phyloP scores from a whole-genome alignment of 2,113 vertebrate species.

The Apistogramma diplotaenia region DNA sequence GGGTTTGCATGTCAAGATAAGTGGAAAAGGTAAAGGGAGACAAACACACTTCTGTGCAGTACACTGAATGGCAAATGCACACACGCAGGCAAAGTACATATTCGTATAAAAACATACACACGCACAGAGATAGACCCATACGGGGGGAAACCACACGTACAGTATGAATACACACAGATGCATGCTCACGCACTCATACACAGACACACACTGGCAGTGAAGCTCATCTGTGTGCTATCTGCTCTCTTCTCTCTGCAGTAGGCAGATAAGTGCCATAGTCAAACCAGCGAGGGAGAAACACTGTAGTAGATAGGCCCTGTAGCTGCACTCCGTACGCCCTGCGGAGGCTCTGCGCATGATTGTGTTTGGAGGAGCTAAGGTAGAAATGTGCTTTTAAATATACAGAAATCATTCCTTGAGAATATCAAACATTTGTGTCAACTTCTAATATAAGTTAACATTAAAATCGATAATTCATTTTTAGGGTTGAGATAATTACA shows the following conservation, averaged over 20 bases:
- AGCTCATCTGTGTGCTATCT: conserved; percentile 71
- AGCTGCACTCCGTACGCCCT: conserved; percentile 28
- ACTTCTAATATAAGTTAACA: not conserved
- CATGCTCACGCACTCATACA: not conserved
- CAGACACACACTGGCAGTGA: conserved; percentile 55
- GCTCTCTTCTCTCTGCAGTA: conserved; percentile 69
- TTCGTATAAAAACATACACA: conserved; percentile 16
- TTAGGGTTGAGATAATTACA: not conserved
- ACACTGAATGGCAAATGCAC: conserved; percentile 47
- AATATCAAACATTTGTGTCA: not conserved
- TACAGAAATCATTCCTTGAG: not conserved
- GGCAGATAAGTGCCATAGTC: conserved; percentile 74
- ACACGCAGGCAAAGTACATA: conserved; percentile 18
- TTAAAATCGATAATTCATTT: not conserved
- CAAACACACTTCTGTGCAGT: conserved; percentile 48
- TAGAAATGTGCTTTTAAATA: conserved; percentile 34
- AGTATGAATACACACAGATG: conserved; percentile 30
- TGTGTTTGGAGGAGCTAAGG: conserved; percentile 25
- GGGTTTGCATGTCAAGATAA: conserved; percentile 77
- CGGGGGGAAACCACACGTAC: conserved; percentile 9
- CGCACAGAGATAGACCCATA: conserved; percentile 1
- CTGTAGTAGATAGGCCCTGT: conserved; percentile 50
- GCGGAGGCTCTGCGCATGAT: conserved; percentile 26
- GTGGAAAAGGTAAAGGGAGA: conserved; percentile 68
- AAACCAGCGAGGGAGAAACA: conserved; percentile 70